Base-by-base conservation (phyloP, 2,888 invertebrate genomes). In the Cryptocheilus praepositus region DNA sequence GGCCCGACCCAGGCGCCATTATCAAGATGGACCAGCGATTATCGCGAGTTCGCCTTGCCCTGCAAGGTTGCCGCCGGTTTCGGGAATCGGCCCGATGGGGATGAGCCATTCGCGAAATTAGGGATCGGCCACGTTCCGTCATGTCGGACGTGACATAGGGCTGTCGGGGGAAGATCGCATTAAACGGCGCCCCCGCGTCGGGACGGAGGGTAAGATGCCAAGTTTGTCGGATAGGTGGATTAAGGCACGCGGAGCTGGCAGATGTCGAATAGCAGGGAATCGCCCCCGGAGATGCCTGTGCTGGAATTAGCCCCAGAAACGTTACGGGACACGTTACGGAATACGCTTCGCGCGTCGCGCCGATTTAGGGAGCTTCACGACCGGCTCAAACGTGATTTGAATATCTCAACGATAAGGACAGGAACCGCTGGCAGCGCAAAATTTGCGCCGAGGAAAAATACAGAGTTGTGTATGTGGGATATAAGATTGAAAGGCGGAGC, bases 321-420 rank as follows among this genome's bases (percentile, higher is more conserved):
- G n/a, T n/a, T n/a, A n/a, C n/a, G n/a, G n/a, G n/a, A n/a, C n/a
- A 25, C 25, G 25, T 25, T 25, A 49, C 18, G 16, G 49, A 62
- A 65, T 73, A 64, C 61, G 60, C 70, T 61, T 55, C 61, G 53
- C 60, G 55, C 64, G 49, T 74, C 80, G 67, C 64, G 67, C 60
- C 69, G 71, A 81, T 76, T 76, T 73, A 60, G 67, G 70, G 63
- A 53, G 68, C 63, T n/a, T 64, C 53, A 21, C 69, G 62, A 76
- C 68, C 73, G 76, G 59, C 70, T 70, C 61, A 64, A 73, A 80
- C 81, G 78, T 76, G 81, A 76, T 76, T 77, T 75, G 81, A 81
- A 81, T 81, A 78, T 64, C 63, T 69, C 49, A 22, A 13, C 15
- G 36, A 36, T 36, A 36, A 36, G 36, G 25, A 25, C 25, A 25